phyloP scores from a whole-genome alignment of 2,113 vertebrate genomes.

The Clarias batrachus region DNA sequence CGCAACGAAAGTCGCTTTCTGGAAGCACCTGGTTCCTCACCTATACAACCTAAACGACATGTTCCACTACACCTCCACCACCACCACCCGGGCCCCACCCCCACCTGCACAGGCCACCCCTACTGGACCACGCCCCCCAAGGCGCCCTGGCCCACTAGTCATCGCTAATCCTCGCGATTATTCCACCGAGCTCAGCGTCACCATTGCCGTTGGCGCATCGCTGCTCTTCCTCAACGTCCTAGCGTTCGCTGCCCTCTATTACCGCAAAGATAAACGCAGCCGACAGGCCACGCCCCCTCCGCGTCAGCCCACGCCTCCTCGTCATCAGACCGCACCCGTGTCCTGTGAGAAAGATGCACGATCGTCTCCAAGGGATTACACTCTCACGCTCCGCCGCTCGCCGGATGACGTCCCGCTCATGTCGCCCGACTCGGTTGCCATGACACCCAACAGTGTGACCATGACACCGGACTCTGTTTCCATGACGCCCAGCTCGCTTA shows the following conservation, averaged over 20 bases:
- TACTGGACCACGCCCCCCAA: constrained; percentile 75
- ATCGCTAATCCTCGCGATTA: constrained; percentile 95
- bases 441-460: constrained; percentile 85
- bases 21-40: constrained; percentile 97
- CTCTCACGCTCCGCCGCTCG: constrained; percentile 88
- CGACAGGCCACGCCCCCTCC: constrained; percentile 81
- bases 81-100: constrained; percentile 92
- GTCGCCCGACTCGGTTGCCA: constrained; percentile 84
- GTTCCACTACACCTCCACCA: constrained; percentile 97
- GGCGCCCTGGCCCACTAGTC: constrained; percentile 80
- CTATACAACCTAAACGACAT: constrained; percentile 97
- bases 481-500: constrained; percentile 97
- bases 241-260: constrained; percentile 96
- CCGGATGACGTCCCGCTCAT: constrained; percentile 96
- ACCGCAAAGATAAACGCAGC: constrained; percentile 96
- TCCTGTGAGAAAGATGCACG: constrained; percentile 77
- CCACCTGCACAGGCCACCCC: constrained; percentile 90
- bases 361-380: constrained; percentile 85
- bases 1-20: constrained; percentile 97
- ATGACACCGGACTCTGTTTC: constrained; percentile 92
- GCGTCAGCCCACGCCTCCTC: constrained; percentile 87
- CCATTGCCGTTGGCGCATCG: constrained; percentile 94
- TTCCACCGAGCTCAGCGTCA: constrained; percentile 97
- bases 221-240: constrained; percentile 97
- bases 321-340: constrained; percentile 73